Base-by-base conservation (phyloP, 1,140 invertebrate species). In the Bombus consobrinus region DNA sequence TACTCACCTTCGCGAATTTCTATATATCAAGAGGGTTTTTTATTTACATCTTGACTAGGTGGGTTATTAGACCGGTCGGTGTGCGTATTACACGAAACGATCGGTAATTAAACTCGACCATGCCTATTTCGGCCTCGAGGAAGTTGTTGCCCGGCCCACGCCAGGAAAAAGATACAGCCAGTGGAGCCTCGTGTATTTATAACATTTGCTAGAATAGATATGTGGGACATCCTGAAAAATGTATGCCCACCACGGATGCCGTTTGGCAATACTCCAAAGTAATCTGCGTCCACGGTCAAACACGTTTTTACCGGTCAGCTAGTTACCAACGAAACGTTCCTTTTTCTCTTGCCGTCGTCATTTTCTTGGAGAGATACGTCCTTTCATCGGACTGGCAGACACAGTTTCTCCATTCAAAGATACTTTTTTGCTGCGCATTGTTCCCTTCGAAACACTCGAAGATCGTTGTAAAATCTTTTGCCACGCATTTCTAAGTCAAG, bases 141-240 rank as follows among this genome's bases (percentile, higher is more conserved):
- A 83, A 87, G 78, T 81, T 68, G 62, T 77, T 59, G 47, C 68
- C 57, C 86, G 34, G 43, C 59, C 71, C 59, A 34, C 59, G 53
- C 32, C 68, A 37, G 74, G 59, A 78, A 77, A 85, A 41, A 85
- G 72, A 66, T 25, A 72, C 13, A 68, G 32, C 73, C 41, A 72
- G 69, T 37, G n/a, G 72, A 83, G 87, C 76, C 84, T 73, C 68
- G 80, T 59, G 87, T 93, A 93, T 93, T 93, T 93, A 93, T 93
- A 93, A 92, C 88, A 71, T 72, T 84, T 84, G 87, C 81, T 62
- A 71, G 85, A 90, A 88, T 89, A 88, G 87, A 93, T 91, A 94
- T 92, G 87, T 92, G 88, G 92, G 92, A 91, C 92, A 93, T 91
- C 91, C 88, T 89, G 79, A 92, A 93, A 93, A 94, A 93, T 88